Conservation (phyloP, 2,113 vertebrate genomes). For the Blennius ocellaris region DNA sequence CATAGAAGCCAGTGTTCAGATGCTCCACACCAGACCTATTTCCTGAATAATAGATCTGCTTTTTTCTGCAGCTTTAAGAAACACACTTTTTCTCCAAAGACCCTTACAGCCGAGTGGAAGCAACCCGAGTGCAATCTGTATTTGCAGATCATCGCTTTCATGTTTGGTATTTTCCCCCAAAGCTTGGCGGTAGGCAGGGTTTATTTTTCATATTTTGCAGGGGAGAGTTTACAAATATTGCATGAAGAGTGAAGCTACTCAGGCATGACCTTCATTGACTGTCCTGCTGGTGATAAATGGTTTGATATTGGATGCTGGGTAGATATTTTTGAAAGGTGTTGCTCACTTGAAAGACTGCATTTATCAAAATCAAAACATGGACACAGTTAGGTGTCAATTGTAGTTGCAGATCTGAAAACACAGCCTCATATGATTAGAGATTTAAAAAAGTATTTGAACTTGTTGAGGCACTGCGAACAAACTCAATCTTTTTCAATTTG, state of each 20-base stretch:
- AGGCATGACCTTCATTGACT: slow-evolving; percentile 6
- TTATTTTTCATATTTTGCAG: slow-evolving; percentile 39
- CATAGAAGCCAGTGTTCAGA: slow-evolving; percentile 35
- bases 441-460: background rate
- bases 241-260: background rate
- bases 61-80: slow-evolving; percentile 34
- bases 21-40: slow-evolving; percentile 32
- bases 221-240: slow-evolving; percentile 18
- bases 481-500: too few species aligned
- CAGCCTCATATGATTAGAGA: background rate
- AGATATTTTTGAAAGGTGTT: background rate
- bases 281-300: background rate
- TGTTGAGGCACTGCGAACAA: background rate
- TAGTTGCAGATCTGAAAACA: background rate
- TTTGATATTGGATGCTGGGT: background rate
- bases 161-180: slow-evolving; percentile 17
- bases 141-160: slow-evolving; percentile 21
- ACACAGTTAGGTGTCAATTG: background rate
- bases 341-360: background rate
- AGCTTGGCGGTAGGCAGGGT: slow-evolving; percentile 4
- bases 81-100: slow-evolving; percentile 25
- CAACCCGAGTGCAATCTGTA: background rate
- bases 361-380: background rate
- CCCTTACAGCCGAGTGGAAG: background rate
- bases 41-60: slow-evolving; percentile 25